phyloP scores from a whole-genome alignment of 2,797 vertebrate species.

The Aselliscus stoliczkanus region DNA sequence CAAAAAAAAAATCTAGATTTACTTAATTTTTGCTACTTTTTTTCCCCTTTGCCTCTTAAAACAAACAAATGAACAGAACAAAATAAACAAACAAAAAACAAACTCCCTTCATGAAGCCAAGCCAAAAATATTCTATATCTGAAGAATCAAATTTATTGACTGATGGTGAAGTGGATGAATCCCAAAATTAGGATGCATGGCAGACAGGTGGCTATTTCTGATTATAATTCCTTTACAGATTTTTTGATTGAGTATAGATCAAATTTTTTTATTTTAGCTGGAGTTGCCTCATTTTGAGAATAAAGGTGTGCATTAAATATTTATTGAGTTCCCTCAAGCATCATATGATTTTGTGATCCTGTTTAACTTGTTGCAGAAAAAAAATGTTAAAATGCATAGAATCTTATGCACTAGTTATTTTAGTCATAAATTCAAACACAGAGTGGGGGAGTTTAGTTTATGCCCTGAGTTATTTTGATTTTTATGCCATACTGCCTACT shows the following conservation, averaged over 20 bases:
- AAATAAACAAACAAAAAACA: too few relatives aligned
- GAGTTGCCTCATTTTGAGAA: not conserved
- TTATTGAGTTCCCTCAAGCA: not conserved
- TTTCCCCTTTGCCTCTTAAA: not conserved
- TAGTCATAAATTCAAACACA: not conserved
- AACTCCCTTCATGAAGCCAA: not conserved
- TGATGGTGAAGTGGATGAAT: not conserved
- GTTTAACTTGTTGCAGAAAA: not conserved
- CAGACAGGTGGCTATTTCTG: not conserved
- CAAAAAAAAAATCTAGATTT: not conserved
- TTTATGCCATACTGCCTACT: not conserved
- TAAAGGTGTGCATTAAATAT: constrained; percentile 13
- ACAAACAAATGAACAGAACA: too few relatives aligned
- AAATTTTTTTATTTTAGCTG: not conserved
- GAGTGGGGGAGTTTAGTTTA: not conserved
- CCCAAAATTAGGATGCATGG: not conserved
- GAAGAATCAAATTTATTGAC: not conserved
- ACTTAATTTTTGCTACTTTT: not conserved
- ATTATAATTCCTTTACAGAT: not conserved
- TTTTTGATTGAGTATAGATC: not conserved
- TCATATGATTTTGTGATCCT: not conserved
- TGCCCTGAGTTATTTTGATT: not conserved
- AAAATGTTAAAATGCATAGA: not conserved
- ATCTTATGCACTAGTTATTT: not conserved
- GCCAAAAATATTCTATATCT: not conserved